A percentile compares a stretch with the other conserved stretches of the same genome.
Conservation (phyloP, 2,113 vertebrate species). For the Trogon surrucura region DNA sequence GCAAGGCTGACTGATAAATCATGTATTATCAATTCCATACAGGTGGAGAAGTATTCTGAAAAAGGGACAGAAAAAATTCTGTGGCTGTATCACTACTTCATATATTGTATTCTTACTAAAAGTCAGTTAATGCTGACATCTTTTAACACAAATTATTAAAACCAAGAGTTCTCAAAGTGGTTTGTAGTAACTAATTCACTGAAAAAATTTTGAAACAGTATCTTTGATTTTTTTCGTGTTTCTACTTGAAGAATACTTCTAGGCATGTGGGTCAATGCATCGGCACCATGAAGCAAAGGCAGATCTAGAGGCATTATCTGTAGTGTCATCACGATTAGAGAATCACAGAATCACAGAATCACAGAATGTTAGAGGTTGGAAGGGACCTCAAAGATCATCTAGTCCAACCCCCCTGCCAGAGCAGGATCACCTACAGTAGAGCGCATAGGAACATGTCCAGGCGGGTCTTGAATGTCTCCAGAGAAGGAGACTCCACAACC, state of each 20-base stretch:
- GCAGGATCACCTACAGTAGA: too few relatives aligned
- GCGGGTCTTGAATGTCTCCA: too few relatives aligned
- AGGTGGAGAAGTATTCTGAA: neutral
- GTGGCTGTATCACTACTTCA: neutral
- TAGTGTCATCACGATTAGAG: neutral
- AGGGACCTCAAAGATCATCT: too few relatives aligned
- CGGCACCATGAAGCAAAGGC: neutral
- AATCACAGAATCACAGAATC: too few relatives aligned
- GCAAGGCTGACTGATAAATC: neutral
- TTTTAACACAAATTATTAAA: neutral
- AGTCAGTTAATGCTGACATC: neutral
- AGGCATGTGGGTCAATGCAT: neutral
- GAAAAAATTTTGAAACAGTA: neutral
- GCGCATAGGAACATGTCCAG: too few relatives aligned
- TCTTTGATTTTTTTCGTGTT: neutral
- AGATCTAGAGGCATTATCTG: neutral
- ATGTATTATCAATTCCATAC: neutral
- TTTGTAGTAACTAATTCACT: neutral
- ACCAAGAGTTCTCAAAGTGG: neutral
- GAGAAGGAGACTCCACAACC: too few relatives aligned
- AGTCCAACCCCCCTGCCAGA: too few relatives aligned
- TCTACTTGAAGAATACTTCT: neutral
- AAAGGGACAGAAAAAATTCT: neutral
- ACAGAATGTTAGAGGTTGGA: too few relatives aligned
- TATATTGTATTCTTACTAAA: neutral